Base-by-base conservation (phyloP, 2,113 vertebrate genomes). In the Gymnogyps californianus region DNA sequence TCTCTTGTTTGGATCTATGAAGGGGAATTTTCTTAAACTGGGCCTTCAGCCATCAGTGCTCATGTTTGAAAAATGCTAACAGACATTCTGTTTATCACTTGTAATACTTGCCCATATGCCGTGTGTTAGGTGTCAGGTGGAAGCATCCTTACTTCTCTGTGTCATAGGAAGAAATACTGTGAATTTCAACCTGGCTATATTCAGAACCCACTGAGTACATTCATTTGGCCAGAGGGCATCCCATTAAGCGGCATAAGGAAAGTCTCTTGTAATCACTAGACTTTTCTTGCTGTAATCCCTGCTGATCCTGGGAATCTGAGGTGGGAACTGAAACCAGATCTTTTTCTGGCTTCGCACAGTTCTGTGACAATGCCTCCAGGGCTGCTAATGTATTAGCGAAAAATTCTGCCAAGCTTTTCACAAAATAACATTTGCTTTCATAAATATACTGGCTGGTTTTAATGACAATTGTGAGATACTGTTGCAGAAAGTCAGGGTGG, bases 31-130 rank as follows among this genome's bases (percentile, higher is more conserved):
- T 94, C 83, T 91, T 89, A 49, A n/a, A 66, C 0, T 91, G 84
- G 75, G 54, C 74, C 49, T 96, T 94, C 81, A 89, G 89, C 81
- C 62, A 74, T 83, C 81, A 72, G 9, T 79, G 52, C 74, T 94
- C 52, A 38, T 70, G 38, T 91, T 75, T 95, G 81, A 94, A 90
- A 96, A 95, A 91, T 26, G 26, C 49, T 74, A 94, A 79, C 94
- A 95, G 91, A 81, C 82, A 54, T 87, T 89, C 70, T 89, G 81
- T 95, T 97, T 95, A 95, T 96, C 61, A 22, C 91, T 82, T 87
- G 84, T 72, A 85, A 72, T 79, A 32, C 77, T 38, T 95, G 87
- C n/a, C 91, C 84, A 67, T 96, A 92, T 94, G 95, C 83, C 70
- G 21, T 49, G 78, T 91, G 64, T 83, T 85, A 55, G 42, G 49